Percentiles rank a stretch among this genome's conserved stretches.
These are phyloP conservation scores for Sebastes diaconus DNA, from an alignment of 2,797 vertebrate genomes.

Conservation along the genomic window DNA sequence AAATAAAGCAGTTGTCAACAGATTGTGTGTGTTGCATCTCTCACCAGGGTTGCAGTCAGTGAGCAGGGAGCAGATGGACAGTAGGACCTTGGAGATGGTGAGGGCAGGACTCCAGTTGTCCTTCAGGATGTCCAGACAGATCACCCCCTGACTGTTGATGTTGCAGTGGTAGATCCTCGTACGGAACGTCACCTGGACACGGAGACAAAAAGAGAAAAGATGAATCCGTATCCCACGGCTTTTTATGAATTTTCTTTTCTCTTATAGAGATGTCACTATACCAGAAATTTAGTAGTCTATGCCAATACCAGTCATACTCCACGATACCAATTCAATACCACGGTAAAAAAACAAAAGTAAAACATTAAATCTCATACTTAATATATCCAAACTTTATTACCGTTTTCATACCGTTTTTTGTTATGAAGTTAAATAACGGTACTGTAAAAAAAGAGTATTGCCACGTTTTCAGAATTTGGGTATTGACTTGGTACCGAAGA, in stretches of 20 bases:
- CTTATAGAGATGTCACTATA: no score
- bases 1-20: not conserved
- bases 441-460: accelerated
- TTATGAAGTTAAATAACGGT: no score
- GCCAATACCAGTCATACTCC: no score
- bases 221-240: not conserved
- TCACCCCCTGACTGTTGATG: constrained; percentile 94
- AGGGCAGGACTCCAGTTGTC: constrained; percentile 92
- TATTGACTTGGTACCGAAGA: no score
- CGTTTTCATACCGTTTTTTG: no score
- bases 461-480: no score
- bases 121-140: constrained; percentile 90
- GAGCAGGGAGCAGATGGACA: constrained; percentile 95
- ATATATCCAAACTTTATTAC: no score
- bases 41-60: constrained; percentile 97
- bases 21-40: constrained; percentile 31
- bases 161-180: constrained; percentile 95
- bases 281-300: no score
- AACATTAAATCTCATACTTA: no score
- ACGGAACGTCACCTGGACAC: constrained; percentile 84
- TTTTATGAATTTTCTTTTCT: not conserved
- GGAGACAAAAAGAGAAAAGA: not conserved
- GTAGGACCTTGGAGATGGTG: constrained; percentile 95
- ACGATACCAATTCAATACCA: no score
- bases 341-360: no score